Conservation (phyloP, 1,140 invertebrate species). For the Hermetia illucens region DNA sequence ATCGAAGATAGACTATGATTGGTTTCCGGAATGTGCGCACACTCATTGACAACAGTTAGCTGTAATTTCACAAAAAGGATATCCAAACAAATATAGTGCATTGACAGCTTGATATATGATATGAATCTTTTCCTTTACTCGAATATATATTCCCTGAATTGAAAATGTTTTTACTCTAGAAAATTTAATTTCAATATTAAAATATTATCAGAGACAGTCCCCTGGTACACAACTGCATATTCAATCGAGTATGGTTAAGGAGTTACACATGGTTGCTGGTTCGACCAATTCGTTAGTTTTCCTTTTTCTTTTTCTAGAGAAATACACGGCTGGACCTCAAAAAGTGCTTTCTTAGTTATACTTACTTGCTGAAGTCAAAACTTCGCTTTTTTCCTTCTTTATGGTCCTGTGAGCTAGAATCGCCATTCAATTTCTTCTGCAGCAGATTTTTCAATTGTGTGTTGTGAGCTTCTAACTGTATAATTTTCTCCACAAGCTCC, state of each 20-base stretch:
- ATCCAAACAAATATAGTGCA: too few relatives aligned
- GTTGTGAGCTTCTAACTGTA: constrained; percentile 46
- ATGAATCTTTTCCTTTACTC: too few relatives aligned
- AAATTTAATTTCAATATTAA: too few relatives aligned
- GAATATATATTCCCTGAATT: too few relatives aligned
- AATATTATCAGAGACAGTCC: too few relatives aligned
- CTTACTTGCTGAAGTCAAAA: constrained; percentile 48
- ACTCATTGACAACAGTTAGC: neutral
- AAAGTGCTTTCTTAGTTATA: constrained; percentile 1
- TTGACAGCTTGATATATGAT: too few relatives aligned
- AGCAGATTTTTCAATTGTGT: constrained; percentile 46
- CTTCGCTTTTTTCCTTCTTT: constrained; percentile 21
- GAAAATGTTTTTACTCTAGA: too few relatives aligned
- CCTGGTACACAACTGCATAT: too few relatives aligned
- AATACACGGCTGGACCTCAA: neutral
- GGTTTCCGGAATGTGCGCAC: too few relatives aligned
- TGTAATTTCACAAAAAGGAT: neutral
- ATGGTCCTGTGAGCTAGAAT: constrained; percentile 15
- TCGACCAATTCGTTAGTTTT: too few relatives aligned
- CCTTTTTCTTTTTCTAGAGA: neutral
- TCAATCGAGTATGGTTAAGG: too few relatives aligned
- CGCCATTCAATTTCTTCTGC: constrained; percentile 30
- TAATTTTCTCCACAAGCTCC: constrained; percentile 45
- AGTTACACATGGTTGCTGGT: too few relatives aligned
- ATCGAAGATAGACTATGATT: neutral